These are phyloP conservation scores for Globodera rostochiensis DNA, from an alignment of 1,140 invertebrate genomes.

Conservation along the genomic window DNA sequence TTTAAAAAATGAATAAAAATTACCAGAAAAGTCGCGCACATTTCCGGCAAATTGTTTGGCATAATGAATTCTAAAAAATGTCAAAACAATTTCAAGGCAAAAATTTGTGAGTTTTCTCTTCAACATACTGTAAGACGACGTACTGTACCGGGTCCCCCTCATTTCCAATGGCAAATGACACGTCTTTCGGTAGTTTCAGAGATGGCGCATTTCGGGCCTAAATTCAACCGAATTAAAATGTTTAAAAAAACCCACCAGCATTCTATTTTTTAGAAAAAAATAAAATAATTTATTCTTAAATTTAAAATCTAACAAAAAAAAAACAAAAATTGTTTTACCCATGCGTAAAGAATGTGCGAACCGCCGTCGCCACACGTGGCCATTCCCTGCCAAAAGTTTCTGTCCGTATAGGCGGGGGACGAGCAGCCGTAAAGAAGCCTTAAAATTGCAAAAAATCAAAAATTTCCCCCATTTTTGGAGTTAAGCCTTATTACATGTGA, in stretches of 20 bases:
- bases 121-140: slow-evolving; percentile 54
- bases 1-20: not conserved
- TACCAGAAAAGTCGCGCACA: slow-evolving; percentile 60
- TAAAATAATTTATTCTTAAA: too few species aligned
- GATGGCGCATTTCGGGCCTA: slow-evolving; percentile 64
- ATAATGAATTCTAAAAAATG: slow-evolving; percentile 53
- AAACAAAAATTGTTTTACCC: slow-evolving; percentile 44
- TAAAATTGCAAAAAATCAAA: slow-evolving; percentile 1
- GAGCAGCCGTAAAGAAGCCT: slow-evolving; percentile 61
- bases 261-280: too few species aligned
- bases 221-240: slow-evolving; percentile 12
- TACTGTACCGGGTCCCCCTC: slow-evolving; percentile 59
- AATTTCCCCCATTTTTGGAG: not conserved
- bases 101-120: not conserved
- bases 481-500: slow-evolving; percentile 48
- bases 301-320: too few species aligned
- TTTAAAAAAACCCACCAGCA: not conserved
- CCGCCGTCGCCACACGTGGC: slow-evolving; percentile 51
- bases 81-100: not conserved
- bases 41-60: slow-evolving; percentile 59
- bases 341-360: slow-evolving; percentile 59
- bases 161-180: slow-evolving; percentile 59
- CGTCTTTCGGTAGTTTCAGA: slow-evolving; percentile 53
- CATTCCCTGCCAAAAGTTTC: slow-evolving; percentile 44
- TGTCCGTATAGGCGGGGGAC: not conserved